phyloP scores from a whole-genome alignment of 2,113 vertebrate genomes.

The Puffinus mauretanicus region DNA sequence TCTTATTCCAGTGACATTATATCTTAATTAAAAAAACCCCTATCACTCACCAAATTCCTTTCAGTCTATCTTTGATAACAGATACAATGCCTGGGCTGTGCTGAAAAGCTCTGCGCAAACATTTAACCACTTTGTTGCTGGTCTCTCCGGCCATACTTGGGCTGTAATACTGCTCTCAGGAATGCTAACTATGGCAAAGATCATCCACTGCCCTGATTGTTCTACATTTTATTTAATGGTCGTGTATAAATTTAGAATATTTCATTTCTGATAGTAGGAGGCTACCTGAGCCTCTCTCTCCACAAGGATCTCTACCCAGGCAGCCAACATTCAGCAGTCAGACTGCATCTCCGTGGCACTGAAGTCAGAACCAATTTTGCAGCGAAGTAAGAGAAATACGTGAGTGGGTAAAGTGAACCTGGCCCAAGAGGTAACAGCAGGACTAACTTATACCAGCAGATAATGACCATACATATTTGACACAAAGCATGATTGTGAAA shows the following conservation, averaged over 20 bases:
- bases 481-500: background rate
- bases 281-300: background rate
- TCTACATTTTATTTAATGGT: background rate
- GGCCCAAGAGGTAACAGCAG: background rate
- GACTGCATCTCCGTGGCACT: background rate
- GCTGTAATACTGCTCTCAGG: background rate
- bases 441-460: background rate
- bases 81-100: background rate
- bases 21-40: conserved; percentile 64
- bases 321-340: background rate
- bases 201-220: background rate
- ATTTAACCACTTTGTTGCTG: background rate
- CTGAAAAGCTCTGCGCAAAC: background rate
- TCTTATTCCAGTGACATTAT: conserved; percentile 46
- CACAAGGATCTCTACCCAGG: background rate
- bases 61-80: background rate
- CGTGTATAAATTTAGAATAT: background rate
- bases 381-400: background rate
- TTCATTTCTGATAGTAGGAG: background rate
- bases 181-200: background rate
- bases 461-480: background rate
- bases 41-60: conserved; percentile 48
- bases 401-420: background rate
- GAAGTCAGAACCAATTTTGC: background rate
- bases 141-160: background rate